Evolutionary conservation across 2,888 invertebrate species (phyloP).

Genomic region (Diarsia rubi): DNA sequence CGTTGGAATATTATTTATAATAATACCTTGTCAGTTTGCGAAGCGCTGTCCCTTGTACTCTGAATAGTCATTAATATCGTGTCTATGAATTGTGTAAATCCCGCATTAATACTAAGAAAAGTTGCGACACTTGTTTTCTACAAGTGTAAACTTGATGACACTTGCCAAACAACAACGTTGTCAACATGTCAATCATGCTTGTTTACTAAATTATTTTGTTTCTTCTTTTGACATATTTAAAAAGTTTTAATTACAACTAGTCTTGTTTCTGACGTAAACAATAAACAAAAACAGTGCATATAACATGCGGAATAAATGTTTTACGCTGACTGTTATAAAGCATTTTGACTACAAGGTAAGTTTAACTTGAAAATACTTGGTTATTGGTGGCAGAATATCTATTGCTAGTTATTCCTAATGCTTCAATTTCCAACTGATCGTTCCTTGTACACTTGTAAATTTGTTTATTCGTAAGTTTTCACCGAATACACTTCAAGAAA

Average conservation of each 20-base stretch:
- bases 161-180: no score
- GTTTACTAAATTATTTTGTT: background rate
- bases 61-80: no score
- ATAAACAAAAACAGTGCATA: background rate
- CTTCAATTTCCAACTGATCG: constrained; percentile 18
- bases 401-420: background rate
- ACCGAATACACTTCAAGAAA: constrained; percentile 3
- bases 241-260: background rate
- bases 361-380: background rate
- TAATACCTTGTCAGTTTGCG: no score
- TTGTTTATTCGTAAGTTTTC: constrained; percentile 20
- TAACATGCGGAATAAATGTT: background rate
- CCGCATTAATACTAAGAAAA: background rate
- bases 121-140: background rate
- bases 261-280: background rate
- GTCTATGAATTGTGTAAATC: no score
- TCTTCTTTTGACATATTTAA: background rate
- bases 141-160: no score
- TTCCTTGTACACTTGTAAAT: constrained; percentile 12
- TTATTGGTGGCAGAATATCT: background rate
- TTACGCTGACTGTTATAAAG: background rate
- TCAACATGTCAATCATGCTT: background rate
- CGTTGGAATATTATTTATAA: no score
- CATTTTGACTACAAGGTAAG: background rate
- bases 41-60: no score